Conservation (phyloP, 1,140 invertebrate genomes). For the Brachionus rubens region DNA sequence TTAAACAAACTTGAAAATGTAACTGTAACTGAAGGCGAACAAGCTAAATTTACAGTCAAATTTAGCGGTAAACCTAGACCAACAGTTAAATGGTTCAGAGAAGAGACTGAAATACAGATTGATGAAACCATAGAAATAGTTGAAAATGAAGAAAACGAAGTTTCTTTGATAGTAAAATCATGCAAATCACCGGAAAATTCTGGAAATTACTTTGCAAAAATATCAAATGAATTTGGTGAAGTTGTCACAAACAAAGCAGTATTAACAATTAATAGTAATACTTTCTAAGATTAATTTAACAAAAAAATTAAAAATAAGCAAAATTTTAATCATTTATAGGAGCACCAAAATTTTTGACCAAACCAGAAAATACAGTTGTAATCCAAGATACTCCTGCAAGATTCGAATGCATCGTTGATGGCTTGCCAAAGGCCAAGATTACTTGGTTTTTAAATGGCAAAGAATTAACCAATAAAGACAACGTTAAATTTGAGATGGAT, state of each 20-base stretch:
- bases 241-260: neutral
- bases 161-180: neutral
- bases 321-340: neutral
- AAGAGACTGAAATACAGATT: neutral
- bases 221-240: slow-evolving; percentile 37
- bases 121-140: neutral
- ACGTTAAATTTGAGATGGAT: too few relatives aligned
- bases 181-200: neutral
- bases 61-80: slow-evolving; percentile 47
- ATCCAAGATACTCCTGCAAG: too few relatives aligned
- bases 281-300: neutral
- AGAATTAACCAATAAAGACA: too few relatives aligned
- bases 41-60: slow-evolving; percentile 48
- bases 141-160: neutral
- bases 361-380: too few relatives aligned
- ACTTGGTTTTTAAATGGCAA: too few relatives aligned
- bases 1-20: slow-evolving; percentile 45
- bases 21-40: slow-evolving; percentile 48
- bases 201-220: slow-evolving; percentile 11
- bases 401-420: too few relatives aligned
- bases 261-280: slow-evolving; percentile 12
- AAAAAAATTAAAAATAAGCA: too few relatives aligned
- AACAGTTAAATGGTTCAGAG: slow-evolving; percentile 55
- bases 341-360: too few relatives aligned
- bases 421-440: too few relatives aligned